A percentile compares a stretch with the other conserved stretches of the same genome.
phyloP scores from a whole-genome alignment of 2,888 invertebrate genomes.

The Nemoura dubitans region DNA sequence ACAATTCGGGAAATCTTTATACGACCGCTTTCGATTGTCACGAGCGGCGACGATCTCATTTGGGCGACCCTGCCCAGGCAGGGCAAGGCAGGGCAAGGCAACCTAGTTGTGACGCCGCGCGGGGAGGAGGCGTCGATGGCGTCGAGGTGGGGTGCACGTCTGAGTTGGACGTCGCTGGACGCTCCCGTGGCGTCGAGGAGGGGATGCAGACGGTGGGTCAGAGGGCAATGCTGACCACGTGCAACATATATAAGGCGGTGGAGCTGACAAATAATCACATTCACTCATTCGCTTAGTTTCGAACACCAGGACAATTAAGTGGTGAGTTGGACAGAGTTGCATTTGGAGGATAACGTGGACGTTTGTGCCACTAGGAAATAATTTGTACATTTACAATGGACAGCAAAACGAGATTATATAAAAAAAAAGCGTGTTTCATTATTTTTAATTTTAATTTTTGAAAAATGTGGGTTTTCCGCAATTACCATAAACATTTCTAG shows the following conservation, averaged over 20 bases:
- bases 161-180: slow-evolving; percentile 5
- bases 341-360: background rate
- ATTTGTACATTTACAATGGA: no score
- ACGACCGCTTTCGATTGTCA: background rate
- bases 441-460: no score
- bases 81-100: background rate
- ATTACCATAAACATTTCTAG: no score
- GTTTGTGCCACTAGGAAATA: background rate
- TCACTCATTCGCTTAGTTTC: slow-evolving; percentile 17
- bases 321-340: background rate
- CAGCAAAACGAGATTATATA: no score
- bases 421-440: no score
- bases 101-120: slow-evolving; percentile 20
- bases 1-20: background rate
- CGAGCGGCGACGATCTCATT: background rate
- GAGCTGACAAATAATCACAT: slow-evolving; percentile 15
- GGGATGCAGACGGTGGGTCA: slow-evolving; percentile 1
- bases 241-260: slow-evolving; percentile 31
- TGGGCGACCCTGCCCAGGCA: background rate
- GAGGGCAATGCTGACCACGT: slow-evolving; percentile 33
- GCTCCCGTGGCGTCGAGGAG: slow-evolving; percentile 19
- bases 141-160: background rate
- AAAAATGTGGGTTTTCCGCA: no score
- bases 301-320: background rate
- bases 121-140: background rate